Evolutionary conservation across 2,113 vertebrate species (phyloP), one percentile per base, ranked within the genome.

Genomic region (Triplophysa siluroides): DNA sequence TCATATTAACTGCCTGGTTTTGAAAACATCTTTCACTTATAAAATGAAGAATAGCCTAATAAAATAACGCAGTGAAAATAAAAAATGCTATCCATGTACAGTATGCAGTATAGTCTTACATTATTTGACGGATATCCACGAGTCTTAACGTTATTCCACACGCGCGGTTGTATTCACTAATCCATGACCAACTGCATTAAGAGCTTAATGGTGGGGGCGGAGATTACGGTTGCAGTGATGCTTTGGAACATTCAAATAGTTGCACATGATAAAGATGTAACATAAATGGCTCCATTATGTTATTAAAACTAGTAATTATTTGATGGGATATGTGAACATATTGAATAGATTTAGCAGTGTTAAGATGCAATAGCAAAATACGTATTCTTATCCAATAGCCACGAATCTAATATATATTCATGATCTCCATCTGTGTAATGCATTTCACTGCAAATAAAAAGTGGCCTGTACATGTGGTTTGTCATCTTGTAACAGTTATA

Each of bases 151-250:
- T 65, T 61, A 65, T 76, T 65, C 43, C 61, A 54, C 45, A n/a
- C 71, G 2, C 14, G 5, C 24, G 18, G 1, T 7, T n/a, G 24
- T 26, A 38, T 23, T 54, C 12, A 54, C 10, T 65, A 65, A 77
- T 77, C 61, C 61, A 54, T n/a, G 19, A 33, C 16, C 26, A 65
- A 38, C 61, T 13, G 24, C 24, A 11, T 23, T 33, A 14, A 64
- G 73, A 29, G 75, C 38, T 77, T 52, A 52, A 65, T 52, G 23
- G 16, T 24, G 41, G 24, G 75, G 75, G 62, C 45, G 75, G 75
- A 52, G 75, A 16, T 45, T 52, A 12, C 23, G 29, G 33, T 24
- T 75, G n/a, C 60, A 29, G 41, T 50, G 10, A 47, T 50, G 24
- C 33, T 38, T 38, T 38, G 33, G 33, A 38, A 38, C 7, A 4